A percentile compares a stretch with the other conserved stretches of the same genome.
These are phyloP conservation scores for Phyllopteryx taeniolatus DNA, from an alignment of 2,113 vertebrate species.

Conservation along the genomic window DNA sequence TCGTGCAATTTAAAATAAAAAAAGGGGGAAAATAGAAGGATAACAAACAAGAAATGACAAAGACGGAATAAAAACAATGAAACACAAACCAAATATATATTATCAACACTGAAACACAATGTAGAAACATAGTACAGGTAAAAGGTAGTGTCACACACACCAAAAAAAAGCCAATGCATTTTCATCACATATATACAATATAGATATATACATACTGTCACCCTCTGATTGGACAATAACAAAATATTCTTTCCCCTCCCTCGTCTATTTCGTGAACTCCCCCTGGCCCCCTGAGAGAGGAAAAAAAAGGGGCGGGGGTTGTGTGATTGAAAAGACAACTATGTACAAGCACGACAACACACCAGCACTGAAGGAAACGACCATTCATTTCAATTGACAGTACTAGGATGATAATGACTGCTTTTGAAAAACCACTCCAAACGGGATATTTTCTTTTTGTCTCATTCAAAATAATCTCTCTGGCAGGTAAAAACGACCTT, in stretches of 20 bases:
- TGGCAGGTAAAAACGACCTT: conserved; percentile 70
- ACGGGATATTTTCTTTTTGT: not conserved
- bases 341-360: conserved; percentile 93
- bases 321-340: conserved; percentile 80
- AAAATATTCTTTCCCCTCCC: conserved; percentile 88
- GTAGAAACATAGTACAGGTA: conserved; percentile 88
- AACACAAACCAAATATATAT: conserved; percentile 76
- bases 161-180: conserved; percentile 73
- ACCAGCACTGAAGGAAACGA: conserved; percentile 83
- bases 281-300: conserved; percentile 70
- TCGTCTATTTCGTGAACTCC: conserved; percentile 56
- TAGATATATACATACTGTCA: conserved; percentile 91
- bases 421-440: not conserved
- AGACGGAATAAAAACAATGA: conserved; percentile 73
- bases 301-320: conserved; percentile 55
- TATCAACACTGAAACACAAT: conserved; percentile 95
- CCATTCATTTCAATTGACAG: conserved; percentile 2
- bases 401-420: not conserved
- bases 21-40: conserved; percentile 50
- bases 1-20: conserved; percentile 80
- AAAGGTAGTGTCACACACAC: conserved; percentile 86
- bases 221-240: conserved; percentile 90
- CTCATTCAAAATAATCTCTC: conserved; percentile 71
- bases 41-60: conserved; percentile 73
- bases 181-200: conserved; percentile 97